phyloP scores from a whole-genome alignment of 2,797 vertebrate genomes.

The Sorex maritimensis region DNA sequence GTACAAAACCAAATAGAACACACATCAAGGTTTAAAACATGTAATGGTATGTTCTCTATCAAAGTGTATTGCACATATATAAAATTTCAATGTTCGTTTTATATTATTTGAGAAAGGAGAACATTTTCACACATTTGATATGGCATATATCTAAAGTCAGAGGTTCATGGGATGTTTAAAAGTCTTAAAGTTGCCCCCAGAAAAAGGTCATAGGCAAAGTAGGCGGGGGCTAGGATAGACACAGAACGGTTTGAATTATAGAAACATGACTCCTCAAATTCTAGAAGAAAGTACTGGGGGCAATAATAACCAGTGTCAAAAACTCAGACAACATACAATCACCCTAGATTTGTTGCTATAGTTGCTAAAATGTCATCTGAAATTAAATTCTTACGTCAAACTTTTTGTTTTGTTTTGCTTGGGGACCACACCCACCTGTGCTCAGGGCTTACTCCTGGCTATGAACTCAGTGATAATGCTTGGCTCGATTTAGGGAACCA shows the following conservation, averaged over 20 bases:
- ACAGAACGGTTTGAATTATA: neutral
- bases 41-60: neutral
- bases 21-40: neutral
- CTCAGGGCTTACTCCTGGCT: too few species aligned
- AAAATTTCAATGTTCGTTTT: conserved; percentile 22
- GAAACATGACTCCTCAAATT: neutral
- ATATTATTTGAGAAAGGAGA: neutral
- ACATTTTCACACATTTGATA: neutral
- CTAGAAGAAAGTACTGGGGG: conserved; percentile 1
- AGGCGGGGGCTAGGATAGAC: neutral
- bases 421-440: too few species aligned
- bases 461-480: too few species aligned
- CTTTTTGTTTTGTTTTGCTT: too few species aligned
- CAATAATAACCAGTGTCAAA: neutral
- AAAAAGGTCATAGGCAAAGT: too few species aligned
- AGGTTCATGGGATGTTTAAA: neutral
- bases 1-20: conserved; percentile 41
- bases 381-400: conserved; percentile 24
- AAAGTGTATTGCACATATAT: neutral
- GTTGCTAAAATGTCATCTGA: conserved; percentile 43
- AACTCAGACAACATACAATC: neutral
- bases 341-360: neutral
- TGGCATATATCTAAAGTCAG: neutral
- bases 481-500: too few species aligned
- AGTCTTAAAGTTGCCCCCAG: neutral